These are phyloP conservation scores for Notarius quadriscutis DNA, from an alignment of 2,113 vertebrate species.

Conservation along the genomic window DNA sequence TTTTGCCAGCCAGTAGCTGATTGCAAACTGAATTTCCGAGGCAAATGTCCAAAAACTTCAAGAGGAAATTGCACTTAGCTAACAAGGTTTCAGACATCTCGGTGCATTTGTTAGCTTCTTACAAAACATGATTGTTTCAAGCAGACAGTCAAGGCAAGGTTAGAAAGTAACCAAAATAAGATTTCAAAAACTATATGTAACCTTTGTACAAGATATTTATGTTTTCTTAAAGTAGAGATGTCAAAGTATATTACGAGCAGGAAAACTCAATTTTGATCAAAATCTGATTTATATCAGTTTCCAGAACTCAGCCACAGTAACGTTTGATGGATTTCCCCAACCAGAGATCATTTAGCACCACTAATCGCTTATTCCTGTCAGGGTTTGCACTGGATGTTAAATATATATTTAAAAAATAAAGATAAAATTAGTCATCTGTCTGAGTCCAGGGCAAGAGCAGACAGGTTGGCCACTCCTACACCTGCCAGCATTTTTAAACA, in stretches of 20 bases:
- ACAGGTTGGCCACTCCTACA: neutral
- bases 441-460: conserved; percentile 5
- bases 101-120: neutral
- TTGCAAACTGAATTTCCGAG: neutral
- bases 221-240: neutral
- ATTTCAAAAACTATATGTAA: too few relatives aligned
- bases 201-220: neutral
- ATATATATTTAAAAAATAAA: neutral
- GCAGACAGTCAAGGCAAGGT: neutral
- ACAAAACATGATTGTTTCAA: neutral
- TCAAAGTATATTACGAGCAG: neutral
- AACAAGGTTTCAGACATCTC: neutral
- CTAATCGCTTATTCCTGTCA: neutral
- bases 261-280: neutral
- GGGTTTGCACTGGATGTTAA: neutral
- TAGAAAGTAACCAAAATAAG: neutral
- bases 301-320: neutral
- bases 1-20: neutral
- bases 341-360: too few relatives aligned
- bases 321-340: too few relatives aligned
- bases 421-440: neutral
- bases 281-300: neutral
- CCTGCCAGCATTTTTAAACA: neutral
- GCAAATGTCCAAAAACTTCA: neutral
- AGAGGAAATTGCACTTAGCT: neutral